Percentiles rank a stretch among this genome's conserved stretches.
Conservation (phyloP, 2,113 vertebrate genomes). For the Empidonax alnorum region DNA sequence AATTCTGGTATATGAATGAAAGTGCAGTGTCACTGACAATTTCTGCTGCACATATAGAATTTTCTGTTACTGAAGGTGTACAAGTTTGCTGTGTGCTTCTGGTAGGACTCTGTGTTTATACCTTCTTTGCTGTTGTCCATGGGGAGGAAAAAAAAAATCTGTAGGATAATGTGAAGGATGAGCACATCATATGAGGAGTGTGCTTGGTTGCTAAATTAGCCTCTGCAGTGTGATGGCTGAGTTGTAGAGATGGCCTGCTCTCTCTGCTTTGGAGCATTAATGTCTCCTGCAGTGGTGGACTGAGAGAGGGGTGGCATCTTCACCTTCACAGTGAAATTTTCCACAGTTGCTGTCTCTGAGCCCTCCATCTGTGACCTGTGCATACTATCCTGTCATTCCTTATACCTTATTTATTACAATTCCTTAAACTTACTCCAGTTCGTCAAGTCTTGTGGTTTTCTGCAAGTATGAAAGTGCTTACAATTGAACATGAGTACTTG, state of each 20-base stretch:
- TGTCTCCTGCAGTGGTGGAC: not conserved
- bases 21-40: not conserved
- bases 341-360: not conserved
- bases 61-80: not conserved
- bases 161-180: not conserved
- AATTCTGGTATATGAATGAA: not conserved
- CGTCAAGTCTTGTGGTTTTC: not conserved
- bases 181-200: not conserved
- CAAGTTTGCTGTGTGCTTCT: not conserved
- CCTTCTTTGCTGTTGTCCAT: not conserved
- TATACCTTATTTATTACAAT: not conserved
- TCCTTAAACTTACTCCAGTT: not conserved
- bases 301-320: not conserved
- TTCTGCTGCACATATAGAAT: not conserved
- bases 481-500: not conserved
- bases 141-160: not conserved
- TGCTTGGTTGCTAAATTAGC: not conserved
- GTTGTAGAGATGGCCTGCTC: not conserved
- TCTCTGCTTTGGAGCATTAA: not conserved
- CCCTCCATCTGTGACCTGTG: rapidly evolving
- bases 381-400: not conserved
- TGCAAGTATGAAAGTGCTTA: not conserved
- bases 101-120: not conserved
- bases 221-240: not conserved
- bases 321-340: not conserved